Evolutionary conservation across 2,113 vertebrate species (phyloP).

Genomic region (Mus spicilegus): DNA sequence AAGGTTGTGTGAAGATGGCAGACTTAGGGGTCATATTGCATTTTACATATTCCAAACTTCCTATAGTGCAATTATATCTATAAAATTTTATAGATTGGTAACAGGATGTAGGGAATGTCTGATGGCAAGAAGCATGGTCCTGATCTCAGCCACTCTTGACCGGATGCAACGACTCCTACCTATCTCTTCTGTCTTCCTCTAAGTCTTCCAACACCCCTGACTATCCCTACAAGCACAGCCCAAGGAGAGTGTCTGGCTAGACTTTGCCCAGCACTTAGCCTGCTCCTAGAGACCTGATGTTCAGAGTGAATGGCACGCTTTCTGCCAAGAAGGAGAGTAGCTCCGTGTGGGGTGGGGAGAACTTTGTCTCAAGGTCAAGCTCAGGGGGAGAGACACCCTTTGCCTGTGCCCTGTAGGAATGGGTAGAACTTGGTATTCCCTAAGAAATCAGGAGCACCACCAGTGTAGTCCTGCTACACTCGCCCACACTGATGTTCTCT

Average conservation of each 20-base stretch:
- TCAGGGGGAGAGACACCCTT: neutral
- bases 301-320: neutral
- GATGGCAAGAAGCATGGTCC: neutral
- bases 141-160: neutral
- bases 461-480: neutral
- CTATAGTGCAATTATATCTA: neutral
- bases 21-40: neutral
- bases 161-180: neutral
- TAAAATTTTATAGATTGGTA: neutral
- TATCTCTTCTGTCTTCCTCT: neutral
- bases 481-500: neutral
- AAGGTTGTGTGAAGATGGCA: neutral
- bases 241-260: accelerated
- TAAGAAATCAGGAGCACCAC: neutral
- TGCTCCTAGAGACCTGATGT: neutral
- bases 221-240: neutral
- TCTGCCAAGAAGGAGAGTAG: neutral
- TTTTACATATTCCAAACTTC: neutral
- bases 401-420: neutral
- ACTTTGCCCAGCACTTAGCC: neutral
- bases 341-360: no score
- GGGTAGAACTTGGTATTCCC: neutral
- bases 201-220: neutral
- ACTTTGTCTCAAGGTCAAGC: neutral
- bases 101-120: neutral